phyloP scores from a whole-genome alignment of 2,888 invertebrate genomes.

The Carabus problematicus region DNA sequence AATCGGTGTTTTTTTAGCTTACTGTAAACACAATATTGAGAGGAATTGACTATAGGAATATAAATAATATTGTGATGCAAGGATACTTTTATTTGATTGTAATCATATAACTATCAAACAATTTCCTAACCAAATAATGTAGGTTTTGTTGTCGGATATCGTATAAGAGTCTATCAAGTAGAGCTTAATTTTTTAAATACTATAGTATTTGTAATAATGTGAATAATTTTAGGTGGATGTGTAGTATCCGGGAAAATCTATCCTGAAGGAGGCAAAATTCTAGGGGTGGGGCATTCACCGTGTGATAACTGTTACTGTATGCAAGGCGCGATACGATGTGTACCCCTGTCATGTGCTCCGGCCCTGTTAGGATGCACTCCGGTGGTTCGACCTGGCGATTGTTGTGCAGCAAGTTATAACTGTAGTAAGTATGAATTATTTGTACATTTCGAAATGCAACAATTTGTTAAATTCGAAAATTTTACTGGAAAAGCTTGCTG shows the following conservation, averaged over 20 bases:
- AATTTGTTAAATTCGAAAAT: constrained; percentile 7
- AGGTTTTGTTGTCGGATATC: too few relatives aligned
- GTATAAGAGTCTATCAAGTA: too few relatives aligned
- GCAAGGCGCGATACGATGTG: constrained; percentile 75
- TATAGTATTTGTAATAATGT: too few relatives aligned
- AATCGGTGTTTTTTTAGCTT: too few relatives aligned
- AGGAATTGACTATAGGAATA: too few relatives aligned
- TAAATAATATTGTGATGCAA: too few relatives aligned
- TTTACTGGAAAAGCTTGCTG: neutral
- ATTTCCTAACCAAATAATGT: too few relatives aligned
- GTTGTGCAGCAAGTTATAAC: constrained; percentile 85
- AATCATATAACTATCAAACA: too few relatives aligned
- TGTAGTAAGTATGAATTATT: constrained; percentile 67
- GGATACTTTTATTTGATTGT: too few relatives aligned
- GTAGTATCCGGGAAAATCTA: constrained; percentile 67
- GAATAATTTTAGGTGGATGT: constrained; percentile 63
- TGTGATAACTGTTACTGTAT: constrained; percentile 86
- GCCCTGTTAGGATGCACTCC: constrained; percentile 78
- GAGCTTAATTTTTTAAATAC: too few relatives aligned
- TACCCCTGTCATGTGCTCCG: constrained; percentile 77
- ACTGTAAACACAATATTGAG: too few relatives aligned
- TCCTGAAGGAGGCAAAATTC: constrained; percentile 76
- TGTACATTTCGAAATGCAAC: constrained; percentile 7
- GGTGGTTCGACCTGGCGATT: constrained; percentile 76
- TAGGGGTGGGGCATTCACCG: constrained; percentile 63